Conservation (phyloP, 2,113 vertebrate species). For the Daphoenositta chrysoptera region DNA sequence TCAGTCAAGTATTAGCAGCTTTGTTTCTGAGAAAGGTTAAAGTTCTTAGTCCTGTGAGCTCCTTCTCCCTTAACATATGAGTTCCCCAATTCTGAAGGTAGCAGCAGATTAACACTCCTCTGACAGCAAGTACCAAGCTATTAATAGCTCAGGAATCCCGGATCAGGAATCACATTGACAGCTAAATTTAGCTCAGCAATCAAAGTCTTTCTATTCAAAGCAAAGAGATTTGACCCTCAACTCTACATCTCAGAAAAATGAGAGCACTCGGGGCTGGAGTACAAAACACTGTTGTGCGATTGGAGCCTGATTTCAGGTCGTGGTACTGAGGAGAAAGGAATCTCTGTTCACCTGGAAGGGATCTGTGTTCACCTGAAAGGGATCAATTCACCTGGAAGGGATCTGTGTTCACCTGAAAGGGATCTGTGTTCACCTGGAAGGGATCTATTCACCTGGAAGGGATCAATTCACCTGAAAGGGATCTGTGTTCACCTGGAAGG, state of each 20-base stretch:
- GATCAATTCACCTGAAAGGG: not conserved
- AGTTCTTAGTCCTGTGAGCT: not conserved
- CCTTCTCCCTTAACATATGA: not conserved
- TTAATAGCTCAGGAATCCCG: constrained; percentile 25
- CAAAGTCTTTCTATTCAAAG: not conserved
- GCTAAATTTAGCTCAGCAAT: not conserved
- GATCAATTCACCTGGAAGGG: too few species aligned
- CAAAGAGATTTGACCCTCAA: not conserved
- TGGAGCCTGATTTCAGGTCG: not conserved
- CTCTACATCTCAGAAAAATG: not conserved
- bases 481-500: too few species aligned
- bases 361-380: not conserved
- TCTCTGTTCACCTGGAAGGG: not conserved
- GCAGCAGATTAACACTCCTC: not conserved
- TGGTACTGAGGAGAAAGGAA: not conserved
- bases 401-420: not conserved
- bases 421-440: not conserved
- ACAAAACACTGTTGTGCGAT: not conserved
- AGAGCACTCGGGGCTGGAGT: not conserved
- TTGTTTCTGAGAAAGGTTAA: not conserved
- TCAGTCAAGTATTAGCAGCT: not conserved
- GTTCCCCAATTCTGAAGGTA: not conserved
- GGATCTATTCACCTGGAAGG: too few species aligned
- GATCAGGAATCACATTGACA: not conserved
- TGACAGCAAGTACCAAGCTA: not conserved